Base-by-base conservation (phyloP, 2,888 invertebrate genomes). In the Conchocele bisecta region DNA sequence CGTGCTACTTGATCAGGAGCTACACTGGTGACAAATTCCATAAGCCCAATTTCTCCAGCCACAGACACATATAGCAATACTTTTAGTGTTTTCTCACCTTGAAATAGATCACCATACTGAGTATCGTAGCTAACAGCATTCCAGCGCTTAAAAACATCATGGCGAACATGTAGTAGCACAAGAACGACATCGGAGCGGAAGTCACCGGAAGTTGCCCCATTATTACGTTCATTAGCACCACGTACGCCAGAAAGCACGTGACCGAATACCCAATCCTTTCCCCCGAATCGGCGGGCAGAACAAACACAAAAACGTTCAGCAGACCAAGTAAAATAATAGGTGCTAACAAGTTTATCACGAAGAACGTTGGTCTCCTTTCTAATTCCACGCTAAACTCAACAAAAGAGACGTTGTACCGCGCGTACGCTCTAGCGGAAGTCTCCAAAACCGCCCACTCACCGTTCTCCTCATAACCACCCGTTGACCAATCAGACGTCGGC, bases 131-230 rank as follows among this genome's bases (percentile, higher is more conserved):
- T n/a, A n/a, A n/a, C n/a, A n/a, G n/a, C n/a, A n/a, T n/a, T n/a
- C n/a, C n/a, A n/a, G n/a, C n/a, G 31, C 60, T 73, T n/a, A 64
- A 17, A 0, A 68, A 15, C 68, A 73, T 64, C 73, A 73, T 73
- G 13, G 64, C 39, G 1, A 73, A 41, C 6, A 64, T 33, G 39
- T 68, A 73, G 41, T 51, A 64, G 37, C 53, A 59, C 37, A 73
- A 56, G 2, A 58, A 24, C 4, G 73, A 68, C 59, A 73, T 54
- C 3, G 68, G 68, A n/a, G 56, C 63, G 0, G 68, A 59, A 4
- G 64, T 58, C 5, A 60, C 60, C 7, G 73, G 73, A 20, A 73
- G 50, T 24, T 50, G 48, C 2, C 29, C 24, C 26, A 73, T 48
- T 7, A 73, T 60, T 7, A 64, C 68, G 37, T 64, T 53, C 9